A percentile compares a stretch with the other conserved stretches of the same genome.
phyloP scores from a whole-genome alignment of 64 coral and sea anemone genomes.

The Stichodactyla helianthus region DNA sequence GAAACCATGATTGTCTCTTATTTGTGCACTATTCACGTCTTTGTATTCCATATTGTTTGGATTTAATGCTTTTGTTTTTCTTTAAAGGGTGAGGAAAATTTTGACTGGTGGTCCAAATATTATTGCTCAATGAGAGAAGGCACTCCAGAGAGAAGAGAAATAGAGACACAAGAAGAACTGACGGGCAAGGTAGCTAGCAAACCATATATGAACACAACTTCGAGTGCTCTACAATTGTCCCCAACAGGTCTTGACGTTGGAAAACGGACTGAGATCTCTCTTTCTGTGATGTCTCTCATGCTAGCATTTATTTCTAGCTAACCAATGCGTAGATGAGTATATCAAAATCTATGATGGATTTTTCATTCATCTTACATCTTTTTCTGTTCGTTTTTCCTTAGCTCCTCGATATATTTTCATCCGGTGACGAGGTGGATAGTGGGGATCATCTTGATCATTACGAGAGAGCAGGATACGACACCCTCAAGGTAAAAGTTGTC shows the following conservation, averaged over 20 bases:
- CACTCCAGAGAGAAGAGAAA: background rate
- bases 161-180: background rate
- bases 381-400: too few relatives aligned
- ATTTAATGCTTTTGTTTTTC: background rate
- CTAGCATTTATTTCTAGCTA: too few relatives aligned
- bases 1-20: too few relatives aligned
- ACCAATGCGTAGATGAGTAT: too few relatives aligned
- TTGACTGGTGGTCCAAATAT: conserved; percentile 97
- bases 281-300: background rate
- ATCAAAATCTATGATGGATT: too few relatives aligned
- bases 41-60: too few relatives aligned
- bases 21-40: too few relatives aligned
- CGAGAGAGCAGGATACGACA: conserved; percentile 16
- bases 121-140: conserved; percentile 48
- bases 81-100: background rate
- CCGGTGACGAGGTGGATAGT: conserved; percentile 26
- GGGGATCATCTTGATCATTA: conserved; percentile 29
- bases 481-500: conserved; percentile 18
- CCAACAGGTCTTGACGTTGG: too few relatives aligned
- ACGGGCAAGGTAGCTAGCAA: background rate
- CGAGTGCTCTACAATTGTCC: background rate
- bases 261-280: background rate
- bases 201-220: too few relatives aligned
- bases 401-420: background rate
- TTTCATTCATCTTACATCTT: too few relatives aligned